Conservation (phyloP, 2,113 vertebrate species). For the Perca flavescens region DNA sequence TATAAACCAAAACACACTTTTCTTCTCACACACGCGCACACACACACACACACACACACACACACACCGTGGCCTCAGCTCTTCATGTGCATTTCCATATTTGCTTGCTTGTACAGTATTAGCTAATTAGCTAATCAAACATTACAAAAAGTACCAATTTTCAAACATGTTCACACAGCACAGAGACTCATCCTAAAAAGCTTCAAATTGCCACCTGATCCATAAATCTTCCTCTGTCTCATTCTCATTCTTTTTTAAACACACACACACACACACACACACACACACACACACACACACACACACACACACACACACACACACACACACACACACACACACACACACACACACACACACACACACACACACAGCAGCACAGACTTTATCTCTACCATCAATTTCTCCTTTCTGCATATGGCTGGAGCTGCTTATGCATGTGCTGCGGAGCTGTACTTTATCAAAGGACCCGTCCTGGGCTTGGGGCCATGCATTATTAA, state of each 20-base stretch:
- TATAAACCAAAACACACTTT: conserved; percentile 15
- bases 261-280: conserved; percentile 35
- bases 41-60: not conserved
- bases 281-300: conserved; percentile 48
- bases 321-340: conserved; percentile 40
- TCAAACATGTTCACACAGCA: conserved; percentile 65
- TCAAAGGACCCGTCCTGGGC: conserved; percentile 84
- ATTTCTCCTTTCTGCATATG: conserved; percentile 86
- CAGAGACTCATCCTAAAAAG: conserved; percentile 63
- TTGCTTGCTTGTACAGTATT: conserved; percentile 43
- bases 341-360: conserved; percentile 32
- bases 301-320: conserved; percentile 36
- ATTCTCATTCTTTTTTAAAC: conserved; percentile 45
- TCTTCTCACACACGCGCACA: conserved; percentile 2
- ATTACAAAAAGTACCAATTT: conserved; percentile 52
- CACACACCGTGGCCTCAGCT: not conserved
- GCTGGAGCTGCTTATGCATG: conserved; percentile 86
- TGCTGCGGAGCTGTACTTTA: conserved; percentile 84
- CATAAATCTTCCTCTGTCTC: conserved; percentile 74
- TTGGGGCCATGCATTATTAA: conserved; percentile 86
- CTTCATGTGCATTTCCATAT: conserved; percentile 45
- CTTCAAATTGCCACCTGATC: conserved; percentile 73
- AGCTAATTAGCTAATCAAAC: conserved; percentile 56
- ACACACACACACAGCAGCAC: conserved; percentile 54
- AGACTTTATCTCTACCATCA: conserved; percentile 86